Conservation (phyloP, 2,888 invertebrate species). For the Eupelmus urozonus region DNA sequence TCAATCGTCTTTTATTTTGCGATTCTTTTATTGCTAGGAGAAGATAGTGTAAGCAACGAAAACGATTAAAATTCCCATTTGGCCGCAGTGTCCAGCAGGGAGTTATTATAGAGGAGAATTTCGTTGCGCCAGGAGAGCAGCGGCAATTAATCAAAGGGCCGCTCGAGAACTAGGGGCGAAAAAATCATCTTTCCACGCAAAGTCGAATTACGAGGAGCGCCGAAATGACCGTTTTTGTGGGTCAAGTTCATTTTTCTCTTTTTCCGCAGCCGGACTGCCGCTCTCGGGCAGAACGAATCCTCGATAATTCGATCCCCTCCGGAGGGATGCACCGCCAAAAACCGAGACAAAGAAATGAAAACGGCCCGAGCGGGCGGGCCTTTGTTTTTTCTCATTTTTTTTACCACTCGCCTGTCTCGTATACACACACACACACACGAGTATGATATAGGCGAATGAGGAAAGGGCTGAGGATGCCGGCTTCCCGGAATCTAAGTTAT, state of each 20-base stretch:
- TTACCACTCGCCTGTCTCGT: neutral
- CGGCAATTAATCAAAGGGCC: slow-evolving; percentile 31
- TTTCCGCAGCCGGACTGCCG: neutral
- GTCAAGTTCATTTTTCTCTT: slow-evolving; percentile 41
- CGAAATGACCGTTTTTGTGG: slow-evolving; percentile 42
- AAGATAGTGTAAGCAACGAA: too few species aligned
- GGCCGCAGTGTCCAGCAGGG: too few species aligned
- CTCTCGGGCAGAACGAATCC: slow-evolving; percentile 38
- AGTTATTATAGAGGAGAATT: too few species aligned
- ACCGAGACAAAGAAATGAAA: slow-evolving; percentile 37
- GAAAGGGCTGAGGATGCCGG: slow-evolving; percentile 26
- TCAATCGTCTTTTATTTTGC: too few species aligned
- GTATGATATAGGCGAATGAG: neutral
- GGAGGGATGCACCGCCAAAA: slow-evolving; percentile 32
- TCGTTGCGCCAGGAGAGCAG: neutral
- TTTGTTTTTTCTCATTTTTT: slow-evolving; percentile 12
- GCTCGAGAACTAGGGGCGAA: slow-evolving; percentile 1
- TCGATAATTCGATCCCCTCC: slow-evolving; percentile 48
- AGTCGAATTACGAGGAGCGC: slow-evolving; percentile 23
- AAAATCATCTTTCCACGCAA: slow-evolving; percentile 38
- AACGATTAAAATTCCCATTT: too few species aligned
- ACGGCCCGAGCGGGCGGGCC: neutral
- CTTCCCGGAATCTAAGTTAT: slow-evolving; percentile 39
- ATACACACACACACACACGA: neutral
- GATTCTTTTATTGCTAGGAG: too few species aligned